phyloP scores from a whole-genome alignment of 2,797 vertebrate species.

The Craterocephalus amniculus region DNA sequence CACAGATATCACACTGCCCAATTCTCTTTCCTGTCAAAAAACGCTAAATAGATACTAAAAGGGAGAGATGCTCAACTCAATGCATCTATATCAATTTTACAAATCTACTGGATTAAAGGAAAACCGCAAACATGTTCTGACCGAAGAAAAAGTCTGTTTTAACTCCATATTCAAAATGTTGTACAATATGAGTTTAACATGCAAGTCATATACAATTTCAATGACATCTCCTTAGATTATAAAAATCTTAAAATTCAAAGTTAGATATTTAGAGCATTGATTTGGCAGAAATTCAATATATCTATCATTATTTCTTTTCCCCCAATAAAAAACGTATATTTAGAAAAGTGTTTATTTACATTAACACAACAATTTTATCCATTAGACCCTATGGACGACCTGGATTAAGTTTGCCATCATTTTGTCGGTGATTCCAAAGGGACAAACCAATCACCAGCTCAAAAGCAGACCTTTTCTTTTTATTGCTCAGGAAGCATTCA shows the following conservation, averaged over 20 bases:
- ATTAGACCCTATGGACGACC: background rate
- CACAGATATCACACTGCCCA: background rate
- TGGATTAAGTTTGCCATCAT: no score
- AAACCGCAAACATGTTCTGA: constrained; percentile 12
- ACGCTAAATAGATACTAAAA: background rate
- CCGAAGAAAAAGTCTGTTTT: background rate
- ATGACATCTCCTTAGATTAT: no score
- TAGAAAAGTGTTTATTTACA: background rate
- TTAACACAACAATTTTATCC: background rate
- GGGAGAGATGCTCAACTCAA: constrained; percentile 21
- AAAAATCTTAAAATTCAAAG: no score
- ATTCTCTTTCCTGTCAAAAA: background rate
- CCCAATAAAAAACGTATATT: no score
- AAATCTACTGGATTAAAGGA: background rate
- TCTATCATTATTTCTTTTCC: no score
- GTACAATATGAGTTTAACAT: background rate
- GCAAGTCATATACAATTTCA: background rate
- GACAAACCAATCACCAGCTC: no score
- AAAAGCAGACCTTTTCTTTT: no score
- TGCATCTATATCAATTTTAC: constrained; percentile 14
- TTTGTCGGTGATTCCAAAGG: no score
- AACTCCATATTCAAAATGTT: background rate
- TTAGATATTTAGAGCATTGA: no score
- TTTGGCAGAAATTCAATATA: no score
- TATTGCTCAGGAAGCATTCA: background rate